These are phyloP conservation scores for Melanostigma gelatinosum DNA, from an alignment of 2,113 vertebrate species.

Conservation along the genomic window DNA sequence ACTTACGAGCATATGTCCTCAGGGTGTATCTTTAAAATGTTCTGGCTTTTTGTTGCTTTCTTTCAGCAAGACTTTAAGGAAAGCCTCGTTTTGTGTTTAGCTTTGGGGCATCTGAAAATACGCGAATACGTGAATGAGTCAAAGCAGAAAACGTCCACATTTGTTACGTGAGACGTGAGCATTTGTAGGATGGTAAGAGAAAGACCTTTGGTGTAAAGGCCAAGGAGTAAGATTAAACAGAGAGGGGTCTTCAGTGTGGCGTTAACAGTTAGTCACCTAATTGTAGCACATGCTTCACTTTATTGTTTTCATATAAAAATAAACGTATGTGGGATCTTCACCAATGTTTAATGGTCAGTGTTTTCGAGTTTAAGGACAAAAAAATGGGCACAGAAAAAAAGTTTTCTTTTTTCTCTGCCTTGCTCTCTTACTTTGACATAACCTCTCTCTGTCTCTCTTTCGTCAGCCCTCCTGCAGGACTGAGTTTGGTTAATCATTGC, in stretches of 20 bases:
- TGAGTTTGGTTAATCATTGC: slow-evolving; percentile 73
- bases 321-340: background rate
- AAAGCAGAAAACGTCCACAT: background rate
- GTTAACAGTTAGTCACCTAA: background rate
- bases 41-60: background rate
- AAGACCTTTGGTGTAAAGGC: background rate
- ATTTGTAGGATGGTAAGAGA: background rate
- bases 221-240: background rate
- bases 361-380: background rate
- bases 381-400: slow-evolving; percentile 20
- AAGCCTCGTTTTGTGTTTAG: slow-evolving; percentile 20
- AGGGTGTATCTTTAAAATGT: slow-evolving; percentile 9
- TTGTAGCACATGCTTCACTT: background rate
- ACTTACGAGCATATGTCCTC: background rate
- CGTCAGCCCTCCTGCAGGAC: slow-evolving; percentile 26
- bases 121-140: background rate
- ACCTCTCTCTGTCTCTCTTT: background rate
- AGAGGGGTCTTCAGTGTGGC: background rate
- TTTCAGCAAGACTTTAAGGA: background rate
- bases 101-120: slow-evolving; percentile 21
- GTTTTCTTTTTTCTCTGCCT: background rate
- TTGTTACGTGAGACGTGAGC: background rate
- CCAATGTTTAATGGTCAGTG: slow-evolving; percentile 3
- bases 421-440: background rate
- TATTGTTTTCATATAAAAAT: background rate